A percentile compares a stretch with the other conserved stretches of the same genome.
These are phyloP conservation scores for Candidula unifasciata DNA, from an alignment of 2,888 invertebrate species.

Conservation along the genomic window DNA sequence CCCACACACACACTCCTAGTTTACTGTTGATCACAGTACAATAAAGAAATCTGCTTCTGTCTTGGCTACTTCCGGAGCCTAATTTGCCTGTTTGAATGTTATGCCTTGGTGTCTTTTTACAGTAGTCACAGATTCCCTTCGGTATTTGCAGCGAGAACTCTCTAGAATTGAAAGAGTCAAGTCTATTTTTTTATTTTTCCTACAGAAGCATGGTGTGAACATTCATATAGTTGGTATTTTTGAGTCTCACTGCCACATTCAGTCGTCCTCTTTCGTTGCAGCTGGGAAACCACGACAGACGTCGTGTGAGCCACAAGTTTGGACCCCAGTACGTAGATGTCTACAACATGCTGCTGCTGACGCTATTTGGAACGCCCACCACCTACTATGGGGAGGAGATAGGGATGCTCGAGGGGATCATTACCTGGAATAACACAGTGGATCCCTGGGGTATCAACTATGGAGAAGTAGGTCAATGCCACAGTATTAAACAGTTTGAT, in stretches of 20 bases:
- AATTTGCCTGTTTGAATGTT: no score
- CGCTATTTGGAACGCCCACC: conserved; percentile 90
- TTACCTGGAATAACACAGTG: conserved; percentile 65
- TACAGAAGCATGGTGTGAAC: neutral
- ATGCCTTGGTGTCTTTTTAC: no score
- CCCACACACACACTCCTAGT: no score
- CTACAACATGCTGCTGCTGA: conserved; percentile 87
- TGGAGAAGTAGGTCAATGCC: conserved; percentile 43
- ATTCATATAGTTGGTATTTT: neutral
- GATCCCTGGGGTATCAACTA: conserved; percentile 58
- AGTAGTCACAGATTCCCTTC: no score
- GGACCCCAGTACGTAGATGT: conserved; percentile 84
- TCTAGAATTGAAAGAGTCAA: no score
- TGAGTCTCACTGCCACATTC: neutral
- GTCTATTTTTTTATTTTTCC: no score
- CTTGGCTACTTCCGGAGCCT: no score
- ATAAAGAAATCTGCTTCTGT: no score
- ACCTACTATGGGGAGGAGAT: conserved; percentile 94
- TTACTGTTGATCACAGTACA: no score
- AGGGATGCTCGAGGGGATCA: conserved; percentile 84
- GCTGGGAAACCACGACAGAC: conserved; percentile 71
- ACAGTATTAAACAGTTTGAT: no score
- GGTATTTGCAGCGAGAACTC: no score
- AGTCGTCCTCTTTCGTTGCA: conserved; percentile 41
- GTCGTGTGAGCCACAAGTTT: conserved; percentile 80